Evolutionary conservation across 2,797 vertebrate species (phyloP).

Genomic region (Lepilemur septentrionalis): DNA sequence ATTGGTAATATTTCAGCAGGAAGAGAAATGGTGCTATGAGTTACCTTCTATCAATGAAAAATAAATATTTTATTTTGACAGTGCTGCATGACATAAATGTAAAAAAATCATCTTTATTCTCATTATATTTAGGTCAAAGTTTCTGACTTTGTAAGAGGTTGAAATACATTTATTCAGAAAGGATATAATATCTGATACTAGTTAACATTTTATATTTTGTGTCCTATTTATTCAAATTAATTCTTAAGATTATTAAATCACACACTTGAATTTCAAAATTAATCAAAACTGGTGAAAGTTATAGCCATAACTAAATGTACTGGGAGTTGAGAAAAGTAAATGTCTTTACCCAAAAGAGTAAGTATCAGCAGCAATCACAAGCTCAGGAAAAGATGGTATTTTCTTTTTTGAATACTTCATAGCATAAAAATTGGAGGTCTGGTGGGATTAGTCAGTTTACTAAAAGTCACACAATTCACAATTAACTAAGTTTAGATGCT

Average conservation of each 20-base stretch:
- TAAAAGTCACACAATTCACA: neutral
- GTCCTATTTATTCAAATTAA: neutral
- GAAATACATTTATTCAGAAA: conserved; percentile 16
- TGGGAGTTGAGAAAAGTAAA: neutral
- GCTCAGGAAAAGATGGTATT: neutral
- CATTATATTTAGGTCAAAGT: conserved; percentile 26
- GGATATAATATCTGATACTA: neutral
- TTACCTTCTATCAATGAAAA: conserved; percentile 66
- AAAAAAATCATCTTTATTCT: conserved; percentile 31
- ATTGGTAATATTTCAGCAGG: conserved; percentile 59
- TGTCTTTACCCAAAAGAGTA: neutral
- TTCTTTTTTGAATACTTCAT: neutral
- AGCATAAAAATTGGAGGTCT: neutral
- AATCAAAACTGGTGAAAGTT: neutral
- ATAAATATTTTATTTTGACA: conserved; percentile 72
- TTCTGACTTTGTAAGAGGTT: conserved; percentile 50
- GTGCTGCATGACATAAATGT: conserved; percentile 21
- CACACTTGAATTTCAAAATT: neutral
- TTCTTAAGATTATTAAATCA: conserved; percentile 38
- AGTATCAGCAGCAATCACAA: neutral
- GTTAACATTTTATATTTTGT: conserved; percentile 15
- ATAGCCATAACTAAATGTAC: neutral
- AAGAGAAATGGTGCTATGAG: conserved; percentile 47
- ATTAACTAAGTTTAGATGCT: neutral
- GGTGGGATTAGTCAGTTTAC: neutral